Evolutionary conservation across 2,797 vertebrate species (phyloP).

Genomic region (Ciconia nigra): DNA sequence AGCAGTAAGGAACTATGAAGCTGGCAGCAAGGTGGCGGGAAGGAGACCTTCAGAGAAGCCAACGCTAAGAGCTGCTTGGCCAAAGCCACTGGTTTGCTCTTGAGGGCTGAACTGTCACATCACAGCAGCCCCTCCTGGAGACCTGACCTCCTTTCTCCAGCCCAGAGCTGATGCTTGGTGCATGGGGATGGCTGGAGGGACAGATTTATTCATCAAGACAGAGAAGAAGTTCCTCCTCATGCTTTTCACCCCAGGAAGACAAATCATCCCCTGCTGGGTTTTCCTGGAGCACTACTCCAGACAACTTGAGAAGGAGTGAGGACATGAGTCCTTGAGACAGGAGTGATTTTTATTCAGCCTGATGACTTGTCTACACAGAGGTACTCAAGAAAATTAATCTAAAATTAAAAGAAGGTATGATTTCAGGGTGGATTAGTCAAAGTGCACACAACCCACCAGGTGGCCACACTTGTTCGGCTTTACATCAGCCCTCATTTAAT

Average conservation of each 20-base stretch:
- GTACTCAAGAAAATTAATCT: slow-evolving; percentile 14
- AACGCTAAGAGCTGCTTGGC: not conserved
- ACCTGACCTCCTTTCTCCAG: not conserved
- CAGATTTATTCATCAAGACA: not conserved
- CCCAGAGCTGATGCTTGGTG: not conserved
- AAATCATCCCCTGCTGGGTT: not conserved
- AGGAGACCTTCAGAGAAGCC: not conserved
- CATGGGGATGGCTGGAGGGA: fast-evolving
- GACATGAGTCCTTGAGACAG: not conserved
- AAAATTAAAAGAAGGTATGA: slow-evolving; percentile 28
- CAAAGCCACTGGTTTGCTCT: not conserved
- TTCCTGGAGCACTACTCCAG: not conserved
- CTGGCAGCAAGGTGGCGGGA: not conserved
- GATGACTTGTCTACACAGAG: slow-evolving; percentile 4
- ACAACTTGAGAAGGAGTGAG: not conserved
- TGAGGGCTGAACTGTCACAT: not conserved
- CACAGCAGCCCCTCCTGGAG: not conserved
- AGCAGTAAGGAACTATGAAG: not conserved
- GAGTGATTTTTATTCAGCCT: slow-evolving; percentile 1
- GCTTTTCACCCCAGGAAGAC: not conserved
- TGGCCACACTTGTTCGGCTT: not conserved
- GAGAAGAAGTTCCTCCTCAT: not conserved
- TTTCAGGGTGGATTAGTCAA: slow-evolving; percentile 34
- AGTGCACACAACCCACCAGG: slow-evolving; percentile 38
- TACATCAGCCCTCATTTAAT: slow-evolving; percentile 13